Evolutionary conservation across 2,113 vertebrate genomes (phyloP), one percentile per base, ranked within the genome.

Genomic region (Menura novaehollandiae): DNA sequence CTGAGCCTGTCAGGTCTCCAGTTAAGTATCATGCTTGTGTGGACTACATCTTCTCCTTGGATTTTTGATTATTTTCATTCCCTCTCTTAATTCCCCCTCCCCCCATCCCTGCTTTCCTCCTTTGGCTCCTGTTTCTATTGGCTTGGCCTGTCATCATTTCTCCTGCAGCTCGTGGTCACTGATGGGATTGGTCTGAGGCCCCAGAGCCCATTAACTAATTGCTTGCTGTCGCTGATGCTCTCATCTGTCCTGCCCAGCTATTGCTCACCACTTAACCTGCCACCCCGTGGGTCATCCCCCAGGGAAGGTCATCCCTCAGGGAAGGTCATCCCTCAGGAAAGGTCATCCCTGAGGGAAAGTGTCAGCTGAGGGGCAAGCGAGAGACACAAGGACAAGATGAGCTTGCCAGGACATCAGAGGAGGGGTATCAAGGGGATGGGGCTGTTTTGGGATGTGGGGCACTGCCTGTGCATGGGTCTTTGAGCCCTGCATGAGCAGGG

Each of bases 201-300:
- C 77, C 21, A 11, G 52, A 94, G 74, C 92, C 95, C 94, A 95
- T 97, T 97, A 97, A 95, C 96, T 97, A 94, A 97, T 96, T 92
- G 91, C 91, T 68, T 71, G 59, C 93, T 97, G 85, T 92, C 49
- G 41, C 76, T 93, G 73, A 8, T 2, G 32, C 93, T 93, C n/a
- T 80, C 71, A 24, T 91, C 67, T 12, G 5, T 89, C 71, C 85
- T 93, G 66, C 82, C 80, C 66, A 26, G 86, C 73, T 66, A 28
- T 22, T 78, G 82, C 75, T 89, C 81, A 43, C 37, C 89, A 89
- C 68, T 95, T 95, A 93, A 93, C 92, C 93, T 92, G 44, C 69
- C n/a, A 47, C 88, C 77, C 75, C 1, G 0, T 22, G 11, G 3
- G 51, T 37, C 76, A 60, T 55, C 47, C 79, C 41, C 46, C 13